Conservation (phyloP, 1,140 invertebrate species). For the Nasonia vitripennis region DNA sequence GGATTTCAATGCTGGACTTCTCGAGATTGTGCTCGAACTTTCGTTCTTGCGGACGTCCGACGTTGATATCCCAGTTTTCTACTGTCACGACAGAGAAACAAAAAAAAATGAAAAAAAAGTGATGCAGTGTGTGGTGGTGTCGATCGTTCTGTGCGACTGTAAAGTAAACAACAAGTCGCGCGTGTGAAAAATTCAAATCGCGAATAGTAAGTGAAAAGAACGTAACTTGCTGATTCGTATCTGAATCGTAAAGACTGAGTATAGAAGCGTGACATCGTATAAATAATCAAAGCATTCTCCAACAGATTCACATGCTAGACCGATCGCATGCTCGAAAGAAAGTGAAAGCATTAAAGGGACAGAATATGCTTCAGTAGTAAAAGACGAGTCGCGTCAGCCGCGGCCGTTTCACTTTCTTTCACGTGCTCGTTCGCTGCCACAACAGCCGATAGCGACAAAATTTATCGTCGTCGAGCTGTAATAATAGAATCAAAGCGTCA, state of each 20-base stretch:
- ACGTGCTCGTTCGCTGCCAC: too few relatives aligned
- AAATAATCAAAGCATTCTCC: neutral
- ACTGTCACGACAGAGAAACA: neutral
- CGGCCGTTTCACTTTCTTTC: too few relatives aligned
- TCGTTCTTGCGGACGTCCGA: neutral
- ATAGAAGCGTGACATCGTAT: neutral
- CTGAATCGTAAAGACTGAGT: neutral
- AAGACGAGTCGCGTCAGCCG: too few relatives aligned
- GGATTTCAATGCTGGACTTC: conserved; percentile 13
- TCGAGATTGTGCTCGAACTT: neutral
- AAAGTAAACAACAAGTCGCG: too few relatives aligned
- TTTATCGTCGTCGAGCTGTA: too few relatives aligned
- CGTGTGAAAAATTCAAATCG: neutral
- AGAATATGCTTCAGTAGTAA: too few relatives aligned
- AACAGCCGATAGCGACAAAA: too few relatives aligned
- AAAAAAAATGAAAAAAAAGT: neutral
- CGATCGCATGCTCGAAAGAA: neutral
- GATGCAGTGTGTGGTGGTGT: conserved; percentile 26
- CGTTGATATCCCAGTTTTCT: neutral
- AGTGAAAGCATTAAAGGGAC: neutral
- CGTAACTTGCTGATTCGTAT: neutral
- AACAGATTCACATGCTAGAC: neutral
- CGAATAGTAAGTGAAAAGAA: neutral
- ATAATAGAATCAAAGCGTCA: too few relatives aligned
- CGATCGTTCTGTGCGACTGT: conserved; percentile 19